Evolutionary conservation across 2,888 invertebrate genomes (phyloP).

Genomic region (Branchipolynoe longqiensis): DNA sequence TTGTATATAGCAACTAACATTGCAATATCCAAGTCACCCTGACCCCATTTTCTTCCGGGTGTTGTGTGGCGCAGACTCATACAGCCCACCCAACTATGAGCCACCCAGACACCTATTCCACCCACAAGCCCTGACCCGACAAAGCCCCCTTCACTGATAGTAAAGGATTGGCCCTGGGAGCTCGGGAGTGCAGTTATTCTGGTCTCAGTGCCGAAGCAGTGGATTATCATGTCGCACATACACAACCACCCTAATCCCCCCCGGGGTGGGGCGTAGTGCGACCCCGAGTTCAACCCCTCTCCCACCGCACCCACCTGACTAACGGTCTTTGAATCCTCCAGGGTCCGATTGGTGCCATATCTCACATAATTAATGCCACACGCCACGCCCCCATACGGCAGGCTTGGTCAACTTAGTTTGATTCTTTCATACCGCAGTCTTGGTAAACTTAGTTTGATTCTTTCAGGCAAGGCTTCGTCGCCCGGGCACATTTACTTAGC

Average conservation of each 20-base stretch:
- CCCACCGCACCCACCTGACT: background rate
- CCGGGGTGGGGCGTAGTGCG: background rate
- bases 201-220: background rate
- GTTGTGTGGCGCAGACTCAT: background rate
- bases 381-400: too few species aligned
- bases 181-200: constrained; percentile 26
- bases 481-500: too few species aligned
- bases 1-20: too few species aligned
- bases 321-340: background rate
- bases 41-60: too few species aligned
- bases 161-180: background rate
- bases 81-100: background rate
- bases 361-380: too few species aligned
- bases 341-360: too few species aligned
- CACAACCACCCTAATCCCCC: background rate
- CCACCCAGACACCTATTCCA: background rate
- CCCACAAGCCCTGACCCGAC: background rate
- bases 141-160: background rate
- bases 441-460: too few species aligned
- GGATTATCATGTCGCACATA: constrained; percentile 20
- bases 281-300: background rate
- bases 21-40: too few species aligned
- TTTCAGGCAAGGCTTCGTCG: too few species aligned
- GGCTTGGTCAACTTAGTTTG: too few species aligned
- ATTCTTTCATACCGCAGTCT: too few species aligned